Evolutionary conservation across 2,113 vertebrate genomes (phyloP).

Genomic region (Oreochromis aureus): DNA sequence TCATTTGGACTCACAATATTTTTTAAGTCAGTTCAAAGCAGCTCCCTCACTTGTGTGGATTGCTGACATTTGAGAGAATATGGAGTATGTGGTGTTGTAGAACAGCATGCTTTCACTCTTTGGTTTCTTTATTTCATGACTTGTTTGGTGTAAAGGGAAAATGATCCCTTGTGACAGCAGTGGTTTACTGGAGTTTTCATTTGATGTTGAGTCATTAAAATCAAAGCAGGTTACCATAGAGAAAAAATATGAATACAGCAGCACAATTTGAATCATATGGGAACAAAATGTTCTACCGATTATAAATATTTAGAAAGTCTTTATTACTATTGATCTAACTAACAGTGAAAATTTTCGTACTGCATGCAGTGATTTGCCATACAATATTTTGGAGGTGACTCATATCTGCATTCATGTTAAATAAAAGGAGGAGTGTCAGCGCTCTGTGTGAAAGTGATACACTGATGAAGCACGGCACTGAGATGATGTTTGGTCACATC

Average conservation of each 20-base stretch:
- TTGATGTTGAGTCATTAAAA: neutral
- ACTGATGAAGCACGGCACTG: neutral
- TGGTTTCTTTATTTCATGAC: neutral
- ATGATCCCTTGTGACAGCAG: neutral
- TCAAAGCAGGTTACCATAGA: neutral
- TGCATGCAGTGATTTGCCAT: neutral
- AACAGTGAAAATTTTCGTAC: accelerated
- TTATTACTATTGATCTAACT: neutral
- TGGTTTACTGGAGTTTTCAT: neutral
- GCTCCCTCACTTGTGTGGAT: neutral
- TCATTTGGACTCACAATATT: neutral
- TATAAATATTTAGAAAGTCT: neutral
- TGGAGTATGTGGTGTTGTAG: neutral
- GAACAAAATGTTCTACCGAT: neutral
- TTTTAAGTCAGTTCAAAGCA: neutral
- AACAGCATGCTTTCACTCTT: neutral
- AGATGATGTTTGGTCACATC: neutral
- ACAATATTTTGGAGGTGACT: neutral
- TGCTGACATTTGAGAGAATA: neutral
- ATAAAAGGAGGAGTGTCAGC: neutral
- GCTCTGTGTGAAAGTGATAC: neutral
- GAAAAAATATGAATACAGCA: neutral
- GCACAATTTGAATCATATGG: neutral
- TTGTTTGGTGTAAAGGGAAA: neutral
- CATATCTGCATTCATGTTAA: neutral